These are phyloP conservation scores for Lonchura striata DNA, from an alignment of 2,113 vertebrate genomes.

Conservation along the genomic window DNA sequence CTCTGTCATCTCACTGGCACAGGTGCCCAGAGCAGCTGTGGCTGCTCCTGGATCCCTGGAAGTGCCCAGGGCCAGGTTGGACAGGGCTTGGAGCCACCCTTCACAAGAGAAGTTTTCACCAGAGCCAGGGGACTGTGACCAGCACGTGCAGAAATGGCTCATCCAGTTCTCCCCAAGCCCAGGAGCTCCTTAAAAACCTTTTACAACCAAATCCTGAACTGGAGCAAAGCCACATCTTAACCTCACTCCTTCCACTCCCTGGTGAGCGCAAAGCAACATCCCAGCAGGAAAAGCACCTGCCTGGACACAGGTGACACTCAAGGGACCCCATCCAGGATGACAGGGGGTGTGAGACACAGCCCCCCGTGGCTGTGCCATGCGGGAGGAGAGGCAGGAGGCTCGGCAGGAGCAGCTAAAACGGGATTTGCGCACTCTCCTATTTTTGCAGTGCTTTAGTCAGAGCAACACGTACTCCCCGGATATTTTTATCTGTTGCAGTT, in stretches of 20 bases:
- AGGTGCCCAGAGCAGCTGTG: background rate
- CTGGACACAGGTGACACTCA: accelerated
- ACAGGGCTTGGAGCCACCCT: no score
- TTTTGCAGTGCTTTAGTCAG: constrained; percentile 22
- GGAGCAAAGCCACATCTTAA: accelerated
- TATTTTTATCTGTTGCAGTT: constrained; percentile 30
- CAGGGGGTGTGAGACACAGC: background rate
- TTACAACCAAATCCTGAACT: background rate
- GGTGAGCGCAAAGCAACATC: background rate
- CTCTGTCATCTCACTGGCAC: background rate
- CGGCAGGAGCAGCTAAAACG: background rate
- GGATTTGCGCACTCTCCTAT: background rate
- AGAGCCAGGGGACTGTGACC: background rate
- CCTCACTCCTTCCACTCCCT: background rate
- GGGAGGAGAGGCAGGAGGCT: background rate
- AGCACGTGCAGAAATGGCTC: background rate
- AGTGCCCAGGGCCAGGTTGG: background rate
- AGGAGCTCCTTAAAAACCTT: background rate
- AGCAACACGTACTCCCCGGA: background rate
- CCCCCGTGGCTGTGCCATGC: accelerated
- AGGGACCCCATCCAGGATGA: accelerated
- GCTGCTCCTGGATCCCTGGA: background rate
- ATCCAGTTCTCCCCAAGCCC: background rate
- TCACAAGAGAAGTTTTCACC: background rate
- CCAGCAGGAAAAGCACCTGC: background rate